Evolutionary conservation across 1,140 invertebrate genomes (phyloP), one percentile per base, ranked within the genome.

Genomic region (Heliconius hewitsoni): DNA sequence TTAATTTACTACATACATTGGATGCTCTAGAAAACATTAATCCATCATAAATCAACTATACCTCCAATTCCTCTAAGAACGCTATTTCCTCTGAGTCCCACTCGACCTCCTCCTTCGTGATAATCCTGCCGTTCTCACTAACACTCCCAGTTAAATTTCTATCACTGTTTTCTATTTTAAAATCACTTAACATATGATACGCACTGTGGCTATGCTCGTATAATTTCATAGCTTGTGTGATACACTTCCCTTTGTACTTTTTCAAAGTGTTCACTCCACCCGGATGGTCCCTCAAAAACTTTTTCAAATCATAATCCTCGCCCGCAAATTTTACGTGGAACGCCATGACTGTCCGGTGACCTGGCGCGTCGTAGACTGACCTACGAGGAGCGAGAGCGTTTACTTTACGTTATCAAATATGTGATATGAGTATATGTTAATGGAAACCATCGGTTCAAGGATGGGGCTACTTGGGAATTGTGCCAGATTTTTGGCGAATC

Each of bases 141-240:
- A 94, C 83, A 81, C 70, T 76, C 18, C 92, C 89, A 0, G 89
- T 90, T 74, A 93, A 85, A 79, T 91, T 91, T 66, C 46, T 71
- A 77, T 92, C 89, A 77, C 76, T 80, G 0, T 86, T 80, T 50
- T 27, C 6, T 30, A 92, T 85, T 88, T 88, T 93, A 77, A 95
- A 96, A 81, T 97, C 96, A 77, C 95, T 90, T 73, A 96, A 91
- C 84, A 97, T 91, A 82, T 96, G 96, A 81, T 96, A 96, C 1
- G 96, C 96, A 71, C 95, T 95, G 23, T 89, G 89, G 57, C 96
- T 96, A 84, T 96, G 96, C 11, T 95, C 91, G 27, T 95, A 95
- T 37, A 94, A 85, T 34, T 85, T 82, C 93, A 97, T 95, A 18
- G 93, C 94, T 19, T 94, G 84, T 23, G 93, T 86, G 8, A 97